Evolutionary conservation across 2,113 vertebrate genomes (phyloP).

Genomic region (Bujurquina vittata): DNA sequence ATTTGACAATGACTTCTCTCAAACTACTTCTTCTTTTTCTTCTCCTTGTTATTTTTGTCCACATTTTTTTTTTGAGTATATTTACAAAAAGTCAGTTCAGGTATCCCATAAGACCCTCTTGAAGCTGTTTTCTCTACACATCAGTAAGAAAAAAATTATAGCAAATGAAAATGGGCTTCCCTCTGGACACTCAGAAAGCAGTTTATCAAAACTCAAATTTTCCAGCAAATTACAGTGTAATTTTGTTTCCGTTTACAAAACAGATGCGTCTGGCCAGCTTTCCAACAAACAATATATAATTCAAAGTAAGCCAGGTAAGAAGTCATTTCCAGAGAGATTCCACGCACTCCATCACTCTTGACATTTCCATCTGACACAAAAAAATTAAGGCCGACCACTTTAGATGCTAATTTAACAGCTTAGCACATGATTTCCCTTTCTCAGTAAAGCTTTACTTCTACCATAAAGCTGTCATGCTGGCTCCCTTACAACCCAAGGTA

Average conservation of each 20-base stretch:
- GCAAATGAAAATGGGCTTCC: slow-evolving; percentile 59
- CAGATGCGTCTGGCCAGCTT: slow-evolving; percentile 41
- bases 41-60: not conserved
- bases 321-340: slow-evolving; percentile 19
- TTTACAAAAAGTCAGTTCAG: slow-evolving; percentile 16
- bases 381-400: slow-evolving; percentile 60
- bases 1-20: not conserved
- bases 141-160: slow-evolving; percentile 57
- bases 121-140: slow-evolving; percentile 44
- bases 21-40: not conserved
- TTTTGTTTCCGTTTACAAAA: slow-evolving; percentile 14
- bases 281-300: slow-evolving; percentile 9
- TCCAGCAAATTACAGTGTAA: slow-evolving; percentile 39
- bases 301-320: slow-evolving; percentile 27
- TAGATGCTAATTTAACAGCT: slow-evolving; percentile 71
- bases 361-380: slow-evolving; percentile 56
- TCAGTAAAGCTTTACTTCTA: slow-evolving; percentile 48
- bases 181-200: slow-evolving; percentile 44
- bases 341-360: slow-evolving; percentile 42
- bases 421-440: slow-evolving; percentile 58
- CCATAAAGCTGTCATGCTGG: slow-evolving; percentile 59
- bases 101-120: slow-evolving; percentile 36
- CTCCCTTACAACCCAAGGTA: slow-evolving; percentile 27
- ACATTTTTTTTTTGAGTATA: not conserved
- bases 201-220: slow-evolving; percentile 60